These are phyloP conservation scores for Nansenia antarctica DNA, from an alignment of 2,113 vertebrate species.

Conservation along the genomic window DNA sequence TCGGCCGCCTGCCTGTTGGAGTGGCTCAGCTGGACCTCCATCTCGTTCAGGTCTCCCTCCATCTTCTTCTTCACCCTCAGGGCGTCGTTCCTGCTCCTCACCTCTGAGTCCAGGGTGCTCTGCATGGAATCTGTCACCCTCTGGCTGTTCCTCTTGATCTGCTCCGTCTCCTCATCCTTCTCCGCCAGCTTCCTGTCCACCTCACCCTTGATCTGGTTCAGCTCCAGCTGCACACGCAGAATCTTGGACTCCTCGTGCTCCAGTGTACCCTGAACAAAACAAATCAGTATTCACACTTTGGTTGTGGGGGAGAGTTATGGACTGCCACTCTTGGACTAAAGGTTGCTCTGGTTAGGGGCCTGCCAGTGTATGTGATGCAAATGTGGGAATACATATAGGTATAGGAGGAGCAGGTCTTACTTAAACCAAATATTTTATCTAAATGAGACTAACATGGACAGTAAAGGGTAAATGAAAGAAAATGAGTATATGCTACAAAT, in stretches of 20 bases:
- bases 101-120: conserved; percentile 72
- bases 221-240: conserved; percentile 72
- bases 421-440: no score
- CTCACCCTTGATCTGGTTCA: conserved; percentile 75
- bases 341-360: no score
- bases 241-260: conserved; percentile 78
- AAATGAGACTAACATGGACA: no score
- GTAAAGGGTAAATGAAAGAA: no score
- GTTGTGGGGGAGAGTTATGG: no score
- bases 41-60: conserved; percentile 79
- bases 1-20: conserved; percentile 77
- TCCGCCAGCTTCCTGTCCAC: conserved; percentile 75
- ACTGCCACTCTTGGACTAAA: no score
- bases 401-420: no score
- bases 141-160: conserved; percentile 77
- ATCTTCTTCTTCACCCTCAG: conserved; percentile 80
- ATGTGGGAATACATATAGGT: no score
- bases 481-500: no score
- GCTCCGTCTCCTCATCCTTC: conserved; percentile 77
- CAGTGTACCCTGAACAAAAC: conserved; percentile 63
- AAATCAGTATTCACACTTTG: no score
- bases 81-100: conserved; percentile 76
- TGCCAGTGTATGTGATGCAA: no score
- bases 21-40: conserved; percentile 78
- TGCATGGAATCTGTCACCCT: conserved; percentile 73